Conservation (phyloP, 2,797 vertebrate species). For the Aeoliscus strigatus region DNA sequence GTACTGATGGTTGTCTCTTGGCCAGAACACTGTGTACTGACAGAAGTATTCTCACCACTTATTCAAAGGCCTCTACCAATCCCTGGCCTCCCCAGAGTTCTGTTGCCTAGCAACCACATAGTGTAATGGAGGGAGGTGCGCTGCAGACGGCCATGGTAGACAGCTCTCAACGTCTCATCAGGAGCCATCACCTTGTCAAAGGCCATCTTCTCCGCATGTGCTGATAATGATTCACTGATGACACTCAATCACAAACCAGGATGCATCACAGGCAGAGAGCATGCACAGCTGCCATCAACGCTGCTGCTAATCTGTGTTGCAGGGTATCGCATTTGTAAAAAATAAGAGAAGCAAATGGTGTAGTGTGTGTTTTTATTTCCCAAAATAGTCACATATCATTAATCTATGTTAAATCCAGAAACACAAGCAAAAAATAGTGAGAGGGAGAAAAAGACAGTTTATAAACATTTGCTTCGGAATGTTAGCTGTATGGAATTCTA, state of each 20-base stretch:
- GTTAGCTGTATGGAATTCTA: constrained; percentile 23
- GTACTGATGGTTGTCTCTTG: constrained; percentile 30
- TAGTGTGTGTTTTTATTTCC: constrained; percentile 54
- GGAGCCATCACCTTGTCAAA: constrained; percentile 49
- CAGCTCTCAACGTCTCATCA: constrained; percentile 53
- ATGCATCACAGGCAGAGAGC: constrained; percentile 6
- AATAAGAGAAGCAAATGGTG: constrained; percentile 20
- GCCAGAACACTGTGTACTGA: constrained; percentile 62
- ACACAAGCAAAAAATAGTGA: constrained; percentile 20
- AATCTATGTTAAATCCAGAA: constrained; percentile 21
- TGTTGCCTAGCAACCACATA: constrained; percentile 84
- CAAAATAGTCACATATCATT: constrained; percentile 46
- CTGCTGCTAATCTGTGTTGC: constrained; percentile 7
- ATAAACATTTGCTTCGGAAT: constrained; percentile 49
- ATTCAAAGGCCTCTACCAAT: constrained; percentile 71
- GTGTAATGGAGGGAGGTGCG: constrained; percentile 59
- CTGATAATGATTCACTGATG: constrained; percentile 39
- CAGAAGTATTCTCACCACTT: constrained; percentile 63
- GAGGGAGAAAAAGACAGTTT: constrained; percentile 21
- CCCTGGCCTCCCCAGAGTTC: constrained; percentile 62
- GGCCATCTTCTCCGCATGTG: constrained; percentile 40
- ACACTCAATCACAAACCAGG: constrained; percentile 18
- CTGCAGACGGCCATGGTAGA: constrained; percentile 60
- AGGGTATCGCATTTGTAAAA: constrained; percentile 22
- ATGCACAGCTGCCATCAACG: constrained; percentile 12